These are phyloP conservation scores for Hybognathus amarus DNA, from an alignment of 2,797 vertebrate species.

Conservation along the genomic window DNA sequence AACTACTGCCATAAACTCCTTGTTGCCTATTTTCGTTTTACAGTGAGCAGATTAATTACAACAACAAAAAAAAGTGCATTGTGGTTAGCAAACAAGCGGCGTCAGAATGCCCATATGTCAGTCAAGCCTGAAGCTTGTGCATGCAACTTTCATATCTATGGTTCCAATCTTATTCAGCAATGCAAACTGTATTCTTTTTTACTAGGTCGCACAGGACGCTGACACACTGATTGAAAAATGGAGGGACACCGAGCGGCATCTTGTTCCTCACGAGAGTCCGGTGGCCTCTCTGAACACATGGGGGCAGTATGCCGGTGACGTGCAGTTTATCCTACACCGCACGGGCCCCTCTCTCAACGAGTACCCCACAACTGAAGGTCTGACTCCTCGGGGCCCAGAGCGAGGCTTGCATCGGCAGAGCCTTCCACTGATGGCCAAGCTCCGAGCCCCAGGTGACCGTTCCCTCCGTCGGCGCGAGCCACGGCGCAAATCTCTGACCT, in stretches of 20 bases:
- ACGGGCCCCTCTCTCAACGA: constrained; percentile 94
- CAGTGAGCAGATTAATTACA: background rate
- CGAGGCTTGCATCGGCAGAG: constrained; percentile 93
- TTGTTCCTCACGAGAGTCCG: constrained; percentile 94
- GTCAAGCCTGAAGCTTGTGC: background rate
- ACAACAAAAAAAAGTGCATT: background rate
- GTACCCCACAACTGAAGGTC: constrained; percentile 89
- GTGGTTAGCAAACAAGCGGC: background rate
- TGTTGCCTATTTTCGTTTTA: background rate
- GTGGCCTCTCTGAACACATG: constrained; percentile 96
- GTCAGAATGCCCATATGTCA: background rate
- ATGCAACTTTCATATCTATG: background rate
- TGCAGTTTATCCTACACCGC: constrained; percentile 93
- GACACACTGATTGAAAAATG: constrained; percentile 97
- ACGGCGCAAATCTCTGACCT: constrained; percentile 94
- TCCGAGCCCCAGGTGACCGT: constrained; percentile 86
- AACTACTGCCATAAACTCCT: background rate
- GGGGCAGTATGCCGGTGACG: constrained; percentile 97
- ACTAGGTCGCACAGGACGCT: constrained; percentile 92
- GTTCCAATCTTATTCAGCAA: background rate
- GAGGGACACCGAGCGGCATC: constrained; percentile 92
- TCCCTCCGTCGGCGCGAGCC: constrained; percentile 91
- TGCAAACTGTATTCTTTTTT: background rate
- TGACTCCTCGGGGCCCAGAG: constrained; percentile 85
- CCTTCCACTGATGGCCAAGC: constrained; percentile 92